Percentiles rank a stretch among this genome's conserved stretches.
phyloP scores from a whole-genome alignment of 2,797 vertebrate species.

The Lepus townsendii region DNA sequence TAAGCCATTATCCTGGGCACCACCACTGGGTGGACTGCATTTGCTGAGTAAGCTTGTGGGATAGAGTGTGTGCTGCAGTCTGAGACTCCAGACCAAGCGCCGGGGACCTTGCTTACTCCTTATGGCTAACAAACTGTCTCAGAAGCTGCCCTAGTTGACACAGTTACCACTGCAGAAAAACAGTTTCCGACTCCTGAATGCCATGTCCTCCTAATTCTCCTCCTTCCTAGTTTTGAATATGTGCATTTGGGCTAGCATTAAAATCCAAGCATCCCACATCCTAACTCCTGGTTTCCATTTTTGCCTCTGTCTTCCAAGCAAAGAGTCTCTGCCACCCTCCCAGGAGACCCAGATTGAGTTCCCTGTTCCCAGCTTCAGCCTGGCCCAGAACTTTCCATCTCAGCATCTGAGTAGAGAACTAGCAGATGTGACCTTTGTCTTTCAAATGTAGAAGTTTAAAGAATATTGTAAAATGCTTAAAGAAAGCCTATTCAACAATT shows the following conservation, averaged over 20 bases:
- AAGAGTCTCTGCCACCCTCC: too few species aligned
- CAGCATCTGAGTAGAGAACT: too few species aligned
- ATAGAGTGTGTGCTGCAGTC: neutral
- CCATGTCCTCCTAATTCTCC: neutral
- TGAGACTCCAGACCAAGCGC: neutral
- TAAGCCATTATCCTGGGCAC: neutral
- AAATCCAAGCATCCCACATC: too few species aligned
- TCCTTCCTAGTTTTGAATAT: neutral
- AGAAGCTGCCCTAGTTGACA: neutral
- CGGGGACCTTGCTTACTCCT: neutral
- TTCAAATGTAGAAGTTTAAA: too few species aligned
- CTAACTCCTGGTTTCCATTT: too few species aligned
- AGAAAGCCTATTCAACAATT: too few species aligned
- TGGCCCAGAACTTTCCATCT: too few species aligned
- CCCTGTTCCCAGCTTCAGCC: too few species aligned
- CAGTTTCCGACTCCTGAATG: neutral
- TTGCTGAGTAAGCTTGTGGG: neutral
- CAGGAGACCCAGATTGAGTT: too few species aligned
- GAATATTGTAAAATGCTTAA: too few species aligned
- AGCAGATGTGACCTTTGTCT: too few species aligned
- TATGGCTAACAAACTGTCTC: neutral
- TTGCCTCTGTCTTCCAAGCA: too few species aligned
- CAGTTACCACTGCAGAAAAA: neutral
- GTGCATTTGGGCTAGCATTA: neutral
- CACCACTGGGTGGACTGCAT: neutral